Conservation (phyloP, 2,888 invertebrate genomes). For the Embidobia sp. region DNA sequence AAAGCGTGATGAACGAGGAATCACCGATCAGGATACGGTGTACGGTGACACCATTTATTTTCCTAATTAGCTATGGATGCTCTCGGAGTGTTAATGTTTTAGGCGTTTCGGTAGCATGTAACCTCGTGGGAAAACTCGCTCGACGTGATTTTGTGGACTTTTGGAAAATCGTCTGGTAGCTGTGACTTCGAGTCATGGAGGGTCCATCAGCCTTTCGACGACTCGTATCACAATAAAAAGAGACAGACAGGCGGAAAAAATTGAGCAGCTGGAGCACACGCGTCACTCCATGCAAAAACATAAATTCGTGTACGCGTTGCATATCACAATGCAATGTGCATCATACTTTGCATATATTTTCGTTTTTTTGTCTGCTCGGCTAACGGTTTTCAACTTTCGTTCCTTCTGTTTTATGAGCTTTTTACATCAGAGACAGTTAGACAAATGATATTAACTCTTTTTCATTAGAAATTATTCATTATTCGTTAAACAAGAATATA, state of each 20-base stretch:
- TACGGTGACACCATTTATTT: conserved; percentile 39
- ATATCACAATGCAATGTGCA: conserved; percentile 49
- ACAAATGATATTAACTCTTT: background rate
- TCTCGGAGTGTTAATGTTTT: conserved; percentile 18
- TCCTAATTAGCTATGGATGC: conserved; percentile 40
- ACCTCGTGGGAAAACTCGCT: conserved; percentile 30
- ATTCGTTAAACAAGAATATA: no score
- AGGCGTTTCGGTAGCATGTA: no score
- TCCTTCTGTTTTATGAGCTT: background rate
- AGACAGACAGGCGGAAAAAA: conserved; percentile 72
- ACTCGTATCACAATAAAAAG: conserved; percentile 34
- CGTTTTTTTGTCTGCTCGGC: background rate
- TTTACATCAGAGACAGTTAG: no score
- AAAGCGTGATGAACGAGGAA: conserved; percentile 20
- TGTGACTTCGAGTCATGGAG: conserved; percentile 24
- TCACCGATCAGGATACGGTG: conserved; percentile 16
- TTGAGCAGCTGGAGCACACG: conserved; percentile 80
- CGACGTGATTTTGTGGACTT: conserved; percentile 22
- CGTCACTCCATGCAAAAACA: conserved; percentile 73
- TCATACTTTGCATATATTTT: conserved; percentile 23
- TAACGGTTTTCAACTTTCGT: conserved; percentile 15
- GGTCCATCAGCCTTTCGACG: conserved; percentile 46
- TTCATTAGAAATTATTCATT: no score
- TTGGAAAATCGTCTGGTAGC: conserved; percentile 22
- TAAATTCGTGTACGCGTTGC: conserved; percentile 20